phyloP scores from a whole-genome alignment of 2,113 vertebrate species.

The Oncorhynchus clarkii region DNA sequence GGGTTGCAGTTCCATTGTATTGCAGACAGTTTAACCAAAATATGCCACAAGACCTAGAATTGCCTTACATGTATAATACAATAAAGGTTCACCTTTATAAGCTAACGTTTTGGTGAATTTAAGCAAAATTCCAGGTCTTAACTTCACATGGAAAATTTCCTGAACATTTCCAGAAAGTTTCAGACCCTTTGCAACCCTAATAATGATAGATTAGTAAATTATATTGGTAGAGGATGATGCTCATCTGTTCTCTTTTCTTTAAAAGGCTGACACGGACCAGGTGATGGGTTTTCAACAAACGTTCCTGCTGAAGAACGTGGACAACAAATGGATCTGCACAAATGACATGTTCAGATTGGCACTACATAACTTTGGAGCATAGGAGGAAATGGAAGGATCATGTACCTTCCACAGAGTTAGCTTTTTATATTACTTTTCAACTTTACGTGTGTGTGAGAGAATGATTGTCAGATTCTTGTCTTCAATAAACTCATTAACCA shows the following conservation, averaged over 20 bases:
- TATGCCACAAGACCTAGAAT: too few relatives aligned
- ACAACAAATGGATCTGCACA: conserved; percentile 69
- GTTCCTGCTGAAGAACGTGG: conserved; percentile 70
- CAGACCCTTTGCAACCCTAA: too few relatives aligned
- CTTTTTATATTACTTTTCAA: conserved; percentile 9
- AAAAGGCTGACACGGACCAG: conserved; percentile 68
- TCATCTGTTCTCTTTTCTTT: neutral
- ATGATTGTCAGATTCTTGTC: neutral
- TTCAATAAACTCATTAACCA: neutral
- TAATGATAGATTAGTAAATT: neutral
- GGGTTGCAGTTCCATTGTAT: too few relatives aligned
- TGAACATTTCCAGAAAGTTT: too few relatives aligned
- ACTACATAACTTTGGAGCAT: conserved; percentile 70
- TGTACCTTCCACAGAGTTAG: neutral
- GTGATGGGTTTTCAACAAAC: conserved; percentile 77
- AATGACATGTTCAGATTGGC: conserved; percentile 75
- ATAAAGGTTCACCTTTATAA: too few relatives aligned
- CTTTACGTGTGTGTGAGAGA: conserved; percentile 2
- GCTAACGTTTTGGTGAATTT: too few relatives aligned
- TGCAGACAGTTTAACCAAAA: too few relatives aligned
- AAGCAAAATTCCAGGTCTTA: too few relatives aligned
- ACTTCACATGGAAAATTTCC: too few relatives aligned
- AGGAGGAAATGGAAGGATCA: conserved; percentile 6
- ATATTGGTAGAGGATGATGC: neutral
- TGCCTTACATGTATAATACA: too few relatives aligned